phyloP scores from a whole-genome alignment of 2,797 vertebrate genomes.

The Graptemys geographica region DNA sequence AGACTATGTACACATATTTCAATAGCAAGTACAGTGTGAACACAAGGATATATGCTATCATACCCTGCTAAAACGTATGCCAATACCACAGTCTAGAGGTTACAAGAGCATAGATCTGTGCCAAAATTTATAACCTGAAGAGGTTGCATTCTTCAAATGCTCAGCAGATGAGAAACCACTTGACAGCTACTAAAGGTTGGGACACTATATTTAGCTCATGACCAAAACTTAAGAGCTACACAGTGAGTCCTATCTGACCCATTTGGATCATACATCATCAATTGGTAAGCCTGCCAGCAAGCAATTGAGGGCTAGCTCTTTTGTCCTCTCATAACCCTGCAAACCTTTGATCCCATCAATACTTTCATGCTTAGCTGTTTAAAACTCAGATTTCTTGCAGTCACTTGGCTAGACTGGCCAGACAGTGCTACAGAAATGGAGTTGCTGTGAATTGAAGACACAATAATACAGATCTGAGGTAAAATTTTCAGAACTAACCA shows the following conservation, averaged over 20 bases:
- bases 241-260: no score
- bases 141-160: background rate
- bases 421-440: no score
- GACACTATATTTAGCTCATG: no score
- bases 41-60: no score
- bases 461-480: background rate
- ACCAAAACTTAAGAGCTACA: no score
- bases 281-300: background rate
- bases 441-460: background rate
- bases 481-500: background rate
- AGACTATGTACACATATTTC: no score
- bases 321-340: background rate
- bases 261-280: no score
- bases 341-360: background rate
- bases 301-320: background rate
- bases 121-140: background rate
- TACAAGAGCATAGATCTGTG: background rate
- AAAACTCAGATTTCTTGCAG: background rate
- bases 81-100: background rate
- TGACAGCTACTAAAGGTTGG: background rate
- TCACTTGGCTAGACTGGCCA: background rate
- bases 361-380: background rate
- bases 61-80: no score
- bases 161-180: background rate
- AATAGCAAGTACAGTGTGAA: no score